Conservation (phyloP, 2,888 invertebrate genomes). For the Ariolimax columbianus region DNA sequence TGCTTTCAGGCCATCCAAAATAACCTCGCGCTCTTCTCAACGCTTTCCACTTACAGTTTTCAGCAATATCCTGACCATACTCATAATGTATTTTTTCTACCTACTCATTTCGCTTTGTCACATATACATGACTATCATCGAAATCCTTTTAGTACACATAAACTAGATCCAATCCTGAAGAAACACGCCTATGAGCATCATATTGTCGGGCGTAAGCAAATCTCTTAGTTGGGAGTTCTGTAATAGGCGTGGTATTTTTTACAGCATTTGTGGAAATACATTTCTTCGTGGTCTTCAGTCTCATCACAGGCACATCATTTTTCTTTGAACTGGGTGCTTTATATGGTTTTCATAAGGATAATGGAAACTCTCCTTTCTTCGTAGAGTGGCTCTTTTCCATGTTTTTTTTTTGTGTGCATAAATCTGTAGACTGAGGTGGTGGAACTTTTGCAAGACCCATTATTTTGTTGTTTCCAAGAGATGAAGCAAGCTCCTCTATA, state of each 20-base stretch:
- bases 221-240: constrained; percentile 75
- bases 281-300: constrained; percentile 78
- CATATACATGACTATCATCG: constrained; percentile 86
- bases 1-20: constrained; percentile 80
- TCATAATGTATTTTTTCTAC: constrained; percentile 77
- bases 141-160: constrained; percentile 81
- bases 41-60: constrained; percentile 75
- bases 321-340: constrained; percentile 72
- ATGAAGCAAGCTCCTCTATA: constrained; percentile 65
- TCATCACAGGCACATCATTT: constrained; percentile 77
- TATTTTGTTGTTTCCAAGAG: constrained; percentile 72
- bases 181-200: constrained; percentile 75
- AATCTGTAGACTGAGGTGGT: constrained; percentile 74
- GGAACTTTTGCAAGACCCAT: constrained; percentile 78
- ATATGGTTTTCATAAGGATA: constrained; percentile 72
- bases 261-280: constrained; percentile 79
- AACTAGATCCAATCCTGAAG: constrained; percentile 77
- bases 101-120: constrained; percentile 80
- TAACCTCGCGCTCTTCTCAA: constrained; percentile 75
- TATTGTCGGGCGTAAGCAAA: constrained; percentile 77
- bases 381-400: constrained; percentile 72
- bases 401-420: constrained; percentile 78
- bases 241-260: constrained; percentile 77
- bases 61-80: constrained; percentile 77
- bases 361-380: constrained; percentile 65